These are phyloP conservation scores for Philereme vetulata DNA, from an alignment of 2,888 invertebrate species.

Conservation along the genomic window DNA sequence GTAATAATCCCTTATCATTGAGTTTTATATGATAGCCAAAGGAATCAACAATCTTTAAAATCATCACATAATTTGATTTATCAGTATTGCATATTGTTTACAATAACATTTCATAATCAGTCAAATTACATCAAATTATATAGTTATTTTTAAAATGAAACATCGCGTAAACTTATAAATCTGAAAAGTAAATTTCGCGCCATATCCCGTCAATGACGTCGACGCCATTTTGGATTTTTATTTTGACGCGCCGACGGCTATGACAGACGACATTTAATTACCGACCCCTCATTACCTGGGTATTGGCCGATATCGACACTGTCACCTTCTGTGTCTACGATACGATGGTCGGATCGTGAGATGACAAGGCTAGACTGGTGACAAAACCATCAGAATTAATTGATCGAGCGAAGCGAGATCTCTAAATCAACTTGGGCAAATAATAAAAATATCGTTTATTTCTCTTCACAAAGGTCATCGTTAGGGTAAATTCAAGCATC, in stretches of 20 bases:
- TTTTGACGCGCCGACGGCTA: conserved; percentile 75
- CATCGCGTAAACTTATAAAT: conserved; percentile 16
- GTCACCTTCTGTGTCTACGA: conserved; percentile 41
- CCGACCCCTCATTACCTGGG: conserved; percentile 80
- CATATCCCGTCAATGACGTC: conserved; percentile 49
- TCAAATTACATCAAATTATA: background rate
- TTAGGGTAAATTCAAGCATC: no score
- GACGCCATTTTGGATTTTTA: conserved; percentile 72
- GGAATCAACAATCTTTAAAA: no score
- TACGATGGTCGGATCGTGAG: conserved; percentile 35
- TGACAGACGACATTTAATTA: conserved; percentile 83
- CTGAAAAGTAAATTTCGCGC: conserved; percentile 28
- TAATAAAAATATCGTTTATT: no score
- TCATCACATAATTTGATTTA: no score
- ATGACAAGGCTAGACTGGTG: no score
- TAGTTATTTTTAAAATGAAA: conserved; percentile 2
- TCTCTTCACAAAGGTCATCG: no score
- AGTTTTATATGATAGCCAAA: no score
- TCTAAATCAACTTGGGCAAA: no score
- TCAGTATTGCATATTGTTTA: no score
- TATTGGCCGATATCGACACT: conserved; percentile 76
- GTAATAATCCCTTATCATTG: no score
- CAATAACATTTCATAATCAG: no score
- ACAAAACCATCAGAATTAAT: background rate
- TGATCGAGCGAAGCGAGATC: no score